These are phyloP conservation scores for Megalopta genalis DNA, from an alignment of 1,140 invertebrate genomes.

Conservation along the genomic window DNA sequence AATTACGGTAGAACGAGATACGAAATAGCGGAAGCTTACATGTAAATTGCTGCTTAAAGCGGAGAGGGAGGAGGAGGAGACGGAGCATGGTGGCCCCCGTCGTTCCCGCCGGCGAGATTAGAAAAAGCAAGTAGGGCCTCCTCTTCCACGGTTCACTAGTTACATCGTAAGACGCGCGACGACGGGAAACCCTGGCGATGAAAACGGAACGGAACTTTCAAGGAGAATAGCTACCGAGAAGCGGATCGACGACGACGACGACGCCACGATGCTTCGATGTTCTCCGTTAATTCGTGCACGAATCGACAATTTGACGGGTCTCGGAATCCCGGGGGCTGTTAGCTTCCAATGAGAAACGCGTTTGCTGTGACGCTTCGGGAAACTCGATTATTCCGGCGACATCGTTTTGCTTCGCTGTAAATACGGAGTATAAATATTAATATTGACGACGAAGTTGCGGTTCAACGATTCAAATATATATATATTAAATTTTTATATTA, in stretches of 20 bases:
- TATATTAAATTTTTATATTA: too few relatives aligned
- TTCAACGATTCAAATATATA: too few relatives aligned
- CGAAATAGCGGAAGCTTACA: conserved; percentile 62
- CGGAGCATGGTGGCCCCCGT: conserved; percentile 55
- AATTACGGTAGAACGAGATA: conserved; percentile 60
- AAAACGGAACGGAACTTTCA: conserved; percentile 30
- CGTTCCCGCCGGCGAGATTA: conserved; percentile 63
- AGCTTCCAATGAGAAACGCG: conserved; percentile 20
- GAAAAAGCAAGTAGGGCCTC: conserved; percentile 66
- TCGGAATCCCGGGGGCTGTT: conserved; percentile 16
- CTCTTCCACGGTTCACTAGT: conserved; percentile 65
- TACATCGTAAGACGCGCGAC: conserved; percentile 19
- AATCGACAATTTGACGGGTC: conserved; percentile 48
- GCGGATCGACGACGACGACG: background rate
- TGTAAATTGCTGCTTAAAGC: conserved; percentile 74
- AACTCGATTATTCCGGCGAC: too few relatives aligned
- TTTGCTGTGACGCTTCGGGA: background rate
- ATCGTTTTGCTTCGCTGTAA: too few relatives aligned
- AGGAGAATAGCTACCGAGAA: background rate
- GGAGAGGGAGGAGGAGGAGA: too few relatives aligned
- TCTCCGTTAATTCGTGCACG: conserved; percentile 35
- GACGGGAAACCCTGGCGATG: conserved; percentile 11
- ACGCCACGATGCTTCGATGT: conserved; percentile 19
- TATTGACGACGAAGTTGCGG: too few relatives aligned
- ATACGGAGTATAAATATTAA: too few relatives aligned